These are phyloP conservation scores for Oryzias sinensis DNA, from an alignment of 2,797 vertebrate genomes.

Conservation along the genomic window DNA sequence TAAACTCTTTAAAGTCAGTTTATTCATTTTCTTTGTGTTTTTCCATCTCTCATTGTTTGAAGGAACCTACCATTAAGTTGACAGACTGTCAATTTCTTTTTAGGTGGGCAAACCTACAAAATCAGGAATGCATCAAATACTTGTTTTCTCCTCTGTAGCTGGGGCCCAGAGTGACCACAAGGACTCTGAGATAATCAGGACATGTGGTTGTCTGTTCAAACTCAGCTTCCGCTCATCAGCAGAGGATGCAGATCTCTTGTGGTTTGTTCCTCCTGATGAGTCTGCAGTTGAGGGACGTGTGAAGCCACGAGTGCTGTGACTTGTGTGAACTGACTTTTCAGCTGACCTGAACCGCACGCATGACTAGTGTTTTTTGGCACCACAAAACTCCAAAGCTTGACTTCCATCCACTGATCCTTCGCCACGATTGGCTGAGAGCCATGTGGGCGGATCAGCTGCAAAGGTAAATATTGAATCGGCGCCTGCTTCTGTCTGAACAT, in stretches of 20 bases:
- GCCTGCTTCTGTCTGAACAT: constrained; percentile 42
- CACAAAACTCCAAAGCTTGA: constrained; percentile 51
- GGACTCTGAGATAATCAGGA: no score
- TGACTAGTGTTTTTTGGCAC: constrained; percentile 28
- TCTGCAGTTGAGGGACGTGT: constrained; percentile 3
- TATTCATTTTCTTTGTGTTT: no score
- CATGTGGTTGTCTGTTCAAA: no score
- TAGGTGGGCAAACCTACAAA: no score
- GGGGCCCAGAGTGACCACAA: no score
- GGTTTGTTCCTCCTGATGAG: constrained; percentile 9
- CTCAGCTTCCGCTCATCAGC: neutral
- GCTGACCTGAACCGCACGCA: constrained; percentile 40
- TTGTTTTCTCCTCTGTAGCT: no score
- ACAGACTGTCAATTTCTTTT: no score
- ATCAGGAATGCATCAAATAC: no score
- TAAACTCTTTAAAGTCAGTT: no score
- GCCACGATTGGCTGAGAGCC: constrained; percentile 56
- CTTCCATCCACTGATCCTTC: constrained; percentile 42
- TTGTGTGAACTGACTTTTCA: constrained; percentile 23
- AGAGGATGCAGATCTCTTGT: neutral
- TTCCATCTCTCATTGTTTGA: no score
- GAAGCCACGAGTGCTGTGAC: constrained; percentile 13
- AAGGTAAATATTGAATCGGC: constrained; percentile 60
- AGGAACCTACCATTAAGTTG: no score
- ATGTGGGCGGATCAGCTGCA: constrained; percentile 62